Evolutionary conservation across 2,797 vertebrate species (phyloP).

Genomic region (Smutsia gigantea): DNA sequence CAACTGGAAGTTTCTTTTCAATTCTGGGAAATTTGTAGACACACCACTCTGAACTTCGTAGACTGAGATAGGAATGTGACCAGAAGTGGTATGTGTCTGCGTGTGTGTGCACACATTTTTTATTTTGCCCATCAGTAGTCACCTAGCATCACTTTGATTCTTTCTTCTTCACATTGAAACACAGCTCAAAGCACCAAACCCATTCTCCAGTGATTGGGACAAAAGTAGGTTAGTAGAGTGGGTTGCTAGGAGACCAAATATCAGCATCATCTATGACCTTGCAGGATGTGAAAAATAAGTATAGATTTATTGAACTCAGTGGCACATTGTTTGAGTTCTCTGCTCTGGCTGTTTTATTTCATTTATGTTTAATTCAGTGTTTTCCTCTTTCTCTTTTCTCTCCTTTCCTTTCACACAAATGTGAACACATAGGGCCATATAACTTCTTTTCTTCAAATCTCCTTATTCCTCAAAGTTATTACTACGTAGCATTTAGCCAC

Average conservation of each 20-base stretch:
- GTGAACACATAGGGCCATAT: constrained; percentile 34
- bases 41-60: neutral
- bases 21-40: neutral
- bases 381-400: constrained; percentile 47
- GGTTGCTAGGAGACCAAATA: constrained; percentile 90
- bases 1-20: neutral
- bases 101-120: neutral
- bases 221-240: constrained; percentile 90
- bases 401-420: constrained; percentile 38
- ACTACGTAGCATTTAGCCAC: constrained; percentile 74
- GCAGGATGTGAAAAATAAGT: constrained; percentile 86
- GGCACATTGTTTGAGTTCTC: constrained; percentile 85
- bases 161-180: constrained; percentile 84
- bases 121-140: constrained; percentile 81
- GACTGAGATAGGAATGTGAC: constrained; percentile 34
- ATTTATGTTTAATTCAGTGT: constrained; percentile 82
- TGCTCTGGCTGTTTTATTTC: constrained; percentile 83
- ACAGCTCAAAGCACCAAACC: constrained; percentile 86
- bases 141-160: constrained; percentile 81
- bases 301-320: constrained; percentile 89
- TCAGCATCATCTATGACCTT: constrained; percentile 90
- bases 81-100: constrained; percentile 67
- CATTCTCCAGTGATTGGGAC: constrained; percentile 88
- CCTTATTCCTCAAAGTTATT: constrained; percentile 78
- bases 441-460: constrained; percentile 74